Evolutionary conservation across 2,888 invertebrate species (phyloP), one percentile per base, ranked within the genome.

Genomic region (Mechanitis messenoides): DNA sequence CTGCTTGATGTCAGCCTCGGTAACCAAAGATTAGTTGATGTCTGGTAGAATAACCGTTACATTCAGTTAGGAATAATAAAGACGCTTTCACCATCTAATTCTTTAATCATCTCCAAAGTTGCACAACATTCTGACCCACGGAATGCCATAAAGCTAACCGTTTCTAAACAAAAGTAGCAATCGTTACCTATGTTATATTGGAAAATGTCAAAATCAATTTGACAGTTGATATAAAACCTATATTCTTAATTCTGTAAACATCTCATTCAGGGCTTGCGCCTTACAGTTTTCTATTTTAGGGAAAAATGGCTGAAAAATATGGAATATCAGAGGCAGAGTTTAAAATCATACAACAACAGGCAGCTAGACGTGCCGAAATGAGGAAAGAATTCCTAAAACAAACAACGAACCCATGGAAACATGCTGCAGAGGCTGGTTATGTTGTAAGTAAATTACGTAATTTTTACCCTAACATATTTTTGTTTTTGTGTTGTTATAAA

Each of bases 351-450:
- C 87, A 92, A 77, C 92, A 92, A 77, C 92, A 93, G 74, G 92
- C 93, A 5, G 85, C 91, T 67, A 85, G 92, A 71, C 91, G 94
- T 68, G 83, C 90, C 59, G 83, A 80, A 46, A 78, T 94, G 68
- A 91, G 96, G 67, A 85, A 91, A n/a, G 93, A 95, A 76, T 97
- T 93, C 78, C 77, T 94, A 33, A 95, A 94, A 80, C 92, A 94
- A 74, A 81, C 85, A 35, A 89, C 92, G 0, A 94, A 96, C 82
- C 97, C 97, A 2, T 92, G 92, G 78, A 91, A 92, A 74, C 93
- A 94, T 87, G 92, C 92, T 12, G 83, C 90, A 0, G 92, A 93
- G 80, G 93, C 93, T 71, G 95, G 95, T 56, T 88, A 91, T 80
- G 88, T 95, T 79, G 95, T 95, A 91, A 91, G 94, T 93, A 75